Conservation (phyloP, 2,888 invertebrate genomes). For the Druceiella hillmani region DNA sequence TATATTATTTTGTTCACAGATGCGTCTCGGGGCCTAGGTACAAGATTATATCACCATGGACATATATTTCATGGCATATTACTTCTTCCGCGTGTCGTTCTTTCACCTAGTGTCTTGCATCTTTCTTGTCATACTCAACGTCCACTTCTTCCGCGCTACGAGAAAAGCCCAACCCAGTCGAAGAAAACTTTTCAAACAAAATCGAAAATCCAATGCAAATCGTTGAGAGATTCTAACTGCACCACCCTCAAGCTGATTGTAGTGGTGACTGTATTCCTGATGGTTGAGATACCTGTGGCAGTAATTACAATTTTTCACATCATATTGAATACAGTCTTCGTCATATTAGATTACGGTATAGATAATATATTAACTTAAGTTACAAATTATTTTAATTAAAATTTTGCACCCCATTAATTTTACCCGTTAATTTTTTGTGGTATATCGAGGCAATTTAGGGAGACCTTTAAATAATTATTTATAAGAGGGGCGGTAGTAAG, state of each 20-base stretch:
- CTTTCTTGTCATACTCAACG: conserved; percentile 81
- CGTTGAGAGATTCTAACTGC: conserved; percentile 73
- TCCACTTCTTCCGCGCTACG: conserved; percentile 81
- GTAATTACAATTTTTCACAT: conserved; percentile 81
- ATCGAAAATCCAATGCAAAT: conserved; percentile 71
- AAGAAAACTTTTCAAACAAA: conserved; percentile 71
- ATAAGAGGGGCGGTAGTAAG: conserved; percentile 57
- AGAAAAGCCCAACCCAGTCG: conserved; percentile 75
- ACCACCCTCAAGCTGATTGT: conserved; percentile 85
- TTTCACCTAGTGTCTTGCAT: conserved; percentile 91
- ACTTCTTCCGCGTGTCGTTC: conserved; percentile 81
- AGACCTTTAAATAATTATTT: conserved; percentile 86
- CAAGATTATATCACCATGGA: conserved; percentile 58
- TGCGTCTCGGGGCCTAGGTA: conserved; percentile 66
- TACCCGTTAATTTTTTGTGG: conserved; percentile 94
- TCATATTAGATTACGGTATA: conserved; percentile 70
- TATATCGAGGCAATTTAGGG: conserved; percentile 91
- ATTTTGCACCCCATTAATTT: conserved; percentile 91
- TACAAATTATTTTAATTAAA: conserved; percentile 87
- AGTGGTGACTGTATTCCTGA: conserved; percentile 77
- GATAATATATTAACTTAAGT: conserved; percentile 74
- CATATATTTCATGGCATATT: conserved; percentile 77
- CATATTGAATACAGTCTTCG: conserved; percentile 65
- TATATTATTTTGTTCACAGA: too few species aligned
- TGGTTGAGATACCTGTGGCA: conserved; percentile 79